Percentiles rank a stretch among this genome's conserved stretches.
These are phyloP conservation scores for Caenorhabditis doughertyi DNA, from an alignment of 2,888 invertebrate species.

Conservation along the genomic window DNA sequence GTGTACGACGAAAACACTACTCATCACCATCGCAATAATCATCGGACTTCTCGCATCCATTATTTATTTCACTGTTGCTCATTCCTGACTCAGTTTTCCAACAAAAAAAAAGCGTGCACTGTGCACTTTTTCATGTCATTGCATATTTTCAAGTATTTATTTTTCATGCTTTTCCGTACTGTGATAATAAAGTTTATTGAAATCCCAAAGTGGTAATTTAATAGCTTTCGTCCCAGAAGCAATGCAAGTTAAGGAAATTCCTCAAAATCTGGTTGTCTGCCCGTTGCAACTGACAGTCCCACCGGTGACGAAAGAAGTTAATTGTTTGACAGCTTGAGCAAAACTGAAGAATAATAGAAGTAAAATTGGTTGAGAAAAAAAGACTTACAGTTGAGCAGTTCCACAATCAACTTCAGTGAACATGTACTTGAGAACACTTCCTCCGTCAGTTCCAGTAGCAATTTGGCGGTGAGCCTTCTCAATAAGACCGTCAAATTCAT, in stretches of 20 bases:
- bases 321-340: conserved; percentile 19
- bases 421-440: conserved; percentile 41
- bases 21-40: conserved; percentile 57
- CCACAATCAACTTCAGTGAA: conserved; percentile 30
- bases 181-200: conserved; percentile 37
- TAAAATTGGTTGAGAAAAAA: background rate
- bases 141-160: conserved; percentile 42
- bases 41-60: conserved; percentile 59
- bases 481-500: conserved; percentile 20
- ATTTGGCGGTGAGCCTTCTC: conserved; percentile 28
- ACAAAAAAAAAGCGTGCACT: no score
- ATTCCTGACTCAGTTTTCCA: conserved; percentile 30
- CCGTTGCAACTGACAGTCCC: conserved; percentile 26
- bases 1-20: conserved; percentile 58
- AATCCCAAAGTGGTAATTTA: conserved; percentile 1
- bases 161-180: conserved; percentile 8
- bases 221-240: background rate
- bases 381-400: conserved; percentile 38
- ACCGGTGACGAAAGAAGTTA: conserved; percentile 29
- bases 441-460: conserved; percentile 27
- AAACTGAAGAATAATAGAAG: conserved; percentile 13
- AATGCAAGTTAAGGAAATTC: background rate
- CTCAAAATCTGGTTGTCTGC: conserved; percentile 14
- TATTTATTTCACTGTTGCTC: conserved; percentile 60
- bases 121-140: conserved; percentile 21